phyloP scores from a whole-genome alignment of 2,113 vertebrate species.

The Anguilla japonica region DNA sequence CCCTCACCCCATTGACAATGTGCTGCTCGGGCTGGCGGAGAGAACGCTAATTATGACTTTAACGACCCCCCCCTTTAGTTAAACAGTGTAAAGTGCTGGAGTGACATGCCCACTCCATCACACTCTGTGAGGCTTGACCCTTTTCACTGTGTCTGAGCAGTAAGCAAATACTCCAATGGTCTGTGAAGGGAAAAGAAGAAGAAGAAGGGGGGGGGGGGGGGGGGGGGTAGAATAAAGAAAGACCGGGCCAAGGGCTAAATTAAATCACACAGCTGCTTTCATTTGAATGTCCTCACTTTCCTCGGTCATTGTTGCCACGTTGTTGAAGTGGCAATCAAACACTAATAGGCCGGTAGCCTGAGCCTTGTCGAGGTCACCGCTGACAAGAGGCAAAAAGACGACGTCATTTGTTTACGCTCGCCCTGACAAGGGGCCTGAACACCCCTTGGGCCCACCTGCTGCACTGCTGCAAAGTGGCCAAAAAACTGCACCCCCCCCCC shows the following conservation, averaged over 20 bases:
- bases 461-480: neutral
- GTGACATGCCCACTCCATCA: slow-evolving; percentile 12
- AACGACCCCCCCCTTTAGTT: slow-evolving; percentile 3
- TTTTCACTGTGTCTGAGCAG: slow-evolving; percentile 4
- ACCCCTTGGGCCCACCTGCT: neutral
- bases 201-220: neutral
- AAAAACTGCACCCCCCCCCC: neutral
- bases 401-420: neutral
- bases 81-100: slow-evolving; percentile 5
- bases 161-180: slow-evolving; percentile 11
- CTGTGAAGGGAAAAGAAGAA: neutral
- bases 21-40: slow-evolving; percentile 1
- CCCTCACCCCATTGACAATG: neutral
- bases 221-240: slow-evolving; percentile 1
- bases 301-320: slow-evolving; percentile 14
- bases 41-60: slow-evolving; percentile 16
- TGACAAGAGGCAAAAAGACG: slow-evolving; percentile 8
- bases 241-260: slow-evolving; percentile 25
- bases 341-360: slow-evolving; percentile 22
- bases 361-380: neutral
- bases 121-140: neutral
- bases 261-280: slow-evolving; percentile 38
- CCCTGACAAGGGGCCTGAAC: neutral
- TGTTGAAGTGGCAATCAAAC: slow-evolving; percentile 29
- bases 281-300: slow-evolving; percentile 34